These are phyloP conservation scores for Syritta pipiens DNA, from an alignment of 2,888 invertebrate genomes.

Conservation along the genomic window DNA sequence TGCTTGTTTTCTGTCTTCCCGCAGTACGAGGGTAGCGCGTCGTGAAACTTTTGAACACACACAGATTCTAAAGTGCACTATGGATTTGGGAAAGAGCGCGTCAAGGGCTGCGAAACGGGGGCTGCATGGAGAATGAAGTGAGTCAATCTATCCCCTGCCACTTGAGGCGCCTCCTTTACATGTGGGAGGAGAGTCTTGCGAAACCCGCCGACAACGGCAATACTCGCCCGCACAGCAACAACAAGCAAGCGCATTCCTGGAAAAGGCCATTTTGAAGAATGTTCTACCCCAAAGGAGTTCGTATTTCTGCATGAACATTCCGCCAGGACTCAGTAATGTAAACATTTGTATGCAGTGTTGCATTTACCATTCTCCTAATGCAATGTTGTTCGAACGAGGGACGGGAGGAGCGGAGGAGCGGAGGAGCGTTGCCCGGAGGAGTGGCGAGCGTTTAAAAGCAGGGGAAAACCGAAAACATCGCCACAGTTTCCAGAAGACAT, in stretches of 20 bases:
- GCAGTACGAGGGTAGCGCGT: conserved; percentile 33
- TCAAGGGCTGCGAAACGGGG: not conserved
- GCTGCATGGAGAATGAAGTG: conserved; percentile 48
- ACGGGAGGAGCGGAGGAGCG: not conserved
- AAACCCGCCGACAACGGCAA: conserved; percentile 19
- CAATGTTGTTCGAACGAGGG: conserved; percentile 24
- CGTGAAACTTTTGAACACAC: conserved; percentile 32
- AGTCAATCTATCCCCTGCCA: conserved; percentile 51
- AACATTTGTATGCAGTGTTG: conserved; percentile 67
- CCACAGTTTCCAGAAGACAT: conserved; percentile 12
- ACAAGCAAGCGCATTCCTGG: conserved; percentile 27
- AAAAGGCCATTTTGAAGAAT: conserved; percentile 56
- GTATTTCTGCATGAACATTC: conserved; percentile 38
- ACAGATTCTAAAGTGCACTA: conserved; percentile 46
- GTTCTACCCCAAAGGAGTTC: conserved; percentile 29
- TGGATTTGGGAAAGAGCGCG: not conserved
- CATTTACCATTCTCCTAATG: conserved; percentile 42
- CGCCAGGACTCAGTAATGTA: conserved; percentile 32
- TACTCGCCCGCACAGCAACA: not conserved
- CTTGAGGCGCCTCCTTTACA: conserved; percentile 3
- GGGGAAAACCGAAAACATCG: conserved; percentile 18
- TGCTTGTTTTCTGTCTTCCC: conserved; percentile 50
- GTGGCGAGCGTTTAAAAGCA: conserved; percentile 26
- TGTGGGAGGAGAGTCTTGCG: not conserved
- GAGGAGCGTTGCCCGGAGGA: not conserved